phyloP scores from a whole-genome alignment of 1,140 invertebrate genomes.

The Camponotus vicinus region DNA sequence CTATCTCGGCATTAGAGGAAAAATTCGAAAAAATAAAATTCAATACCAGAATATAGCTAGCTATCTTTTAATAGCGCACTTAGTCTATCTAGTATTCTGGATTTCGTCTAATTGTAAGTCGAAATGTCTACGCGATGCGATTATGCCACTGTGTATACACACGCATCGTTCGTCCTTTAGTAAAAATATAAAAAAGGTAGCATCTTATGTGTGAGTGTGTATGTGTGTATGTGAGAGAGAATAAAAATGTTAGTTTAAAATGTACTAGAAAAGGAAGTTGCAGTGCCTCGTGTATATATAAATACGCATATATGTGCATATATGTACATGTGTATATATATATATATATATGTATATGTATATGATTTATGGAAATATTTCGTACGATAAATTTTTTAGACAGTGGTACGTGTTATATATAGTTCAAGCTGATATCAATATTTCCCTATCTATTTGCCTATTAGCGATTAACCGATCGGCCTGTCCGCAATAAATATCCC shows the following conservation, averaged over 20 bases:
- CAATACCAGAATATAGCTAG: background rate
- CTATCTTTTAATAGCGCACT: background rate
- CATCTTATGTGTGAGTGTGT: background rate
- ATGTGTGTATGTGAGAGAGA: slow-evolving; percentile 22
- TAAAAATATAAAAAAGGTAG: slow-evolving; percentile 70
- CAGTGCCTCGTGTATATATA: slow-evolving; percentile 62
- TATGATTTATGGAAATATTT: slow-evolving; percentile 65
- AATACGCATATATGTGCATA: slow-evolving; percentile 59
- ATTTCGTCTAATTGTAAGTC: slow-evolving; percentile 16
- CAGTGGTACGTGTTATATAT: slow-evolving; percentile 54
- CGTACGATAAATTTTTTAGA: slow-evolving; percentile 57
- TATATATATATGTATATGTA: slow-evolving; percentile 44
- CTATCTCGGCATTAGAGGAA: background rate
- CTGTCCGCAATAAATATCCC: slow-evolving; percentile 22
- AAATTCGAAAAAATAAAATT: slow-evolving; percentile 19
- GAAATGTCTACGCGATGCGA: slow-evolving; percentile 30
- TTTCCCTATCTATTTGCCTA: slow-evolving; percentile 62
- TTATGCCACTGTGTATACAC: slow-evolving; percentile 6
- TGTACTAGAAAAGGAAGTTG: slow-evolving; percentile 72
- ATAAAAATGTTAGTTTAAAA: slow-evolving; percentile 66
- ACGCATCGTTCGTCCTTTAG: slow-evolving; percentile 42
- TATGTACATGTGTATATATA: slow-evolving; percentile 28
- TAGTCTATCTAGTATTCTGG: slow-evolving; percentile 10
- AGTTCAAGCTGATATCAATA: slow-evolving; percentile 70
- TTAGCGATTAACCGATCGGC: slow-evolving; percentile 71